Percentiles rank a stretch among this genome's conserved stretches.
phyloP scores from a whole-genome alignment of 1,140 invertebrate genomes.

The Drosophila lacertosa region DNA sequence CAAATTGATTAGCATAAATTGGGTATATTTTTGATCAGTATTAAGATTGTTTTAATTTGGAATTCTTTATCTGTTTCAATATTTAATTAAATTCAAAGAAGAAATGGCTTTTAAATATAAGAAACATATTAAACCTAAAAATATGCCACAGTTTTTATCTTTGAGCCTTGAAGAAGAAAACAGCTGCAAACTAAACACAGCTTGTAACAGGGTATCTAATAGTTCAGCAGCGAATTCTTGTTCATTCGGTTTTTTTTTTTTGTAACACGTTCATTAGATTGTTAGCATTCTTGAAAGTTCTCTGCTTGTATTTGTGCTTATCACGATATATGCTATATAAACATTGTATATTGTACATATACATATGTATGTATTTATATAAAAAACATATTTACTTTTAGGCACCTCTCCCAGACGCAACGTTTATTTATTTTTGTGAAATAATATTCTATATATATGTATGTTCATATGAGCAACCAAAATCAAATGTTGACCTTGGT shows the following conservation, averaged over 20 bases:
- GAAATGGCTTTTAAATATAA: no score
- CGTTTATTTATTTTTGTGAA: conserved; percentile 24
- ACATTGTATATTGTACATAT: no score
- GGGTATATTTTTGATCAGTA: no score
- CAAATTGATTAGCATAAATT: background rate
- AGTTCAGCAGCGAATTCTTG: background rate
- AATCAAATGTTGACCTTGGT: conserved; percentile 69
- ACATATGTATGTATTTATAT: background rate
- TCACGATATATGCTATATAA: background rate
- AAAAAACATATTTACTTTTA: background rate
- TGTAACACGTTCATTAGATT: conserved; percentile 10
- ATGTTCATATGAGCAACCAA: conserved; percentile 39
- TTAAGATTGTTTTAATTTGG: no score
- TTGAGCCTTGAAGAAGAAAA: no score
- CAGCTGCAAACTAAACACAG: no score
- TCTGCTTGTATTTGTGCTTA: conserved; percentile 18
- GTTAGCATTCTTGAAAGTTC: conserved; percentile 31
- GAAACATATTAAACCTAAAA: no score
- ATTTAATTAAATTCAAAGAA: no score
- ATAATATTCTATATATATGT: conserved; percentile 21
- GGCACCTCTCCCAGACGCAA: no score
- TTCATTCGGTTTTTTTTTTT: conserved; percentile 12
- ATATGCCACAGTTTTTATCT: no score
- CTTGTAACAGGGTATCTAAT: background rate
- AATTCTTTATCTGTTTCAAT: no score